Percentiles rank a stretch among this genome's conserved stretches.
phyloP scores from a whole-genome alignment of 2,888 invertebrate genomes.

The Drosophila nr. medialis region DNA sequence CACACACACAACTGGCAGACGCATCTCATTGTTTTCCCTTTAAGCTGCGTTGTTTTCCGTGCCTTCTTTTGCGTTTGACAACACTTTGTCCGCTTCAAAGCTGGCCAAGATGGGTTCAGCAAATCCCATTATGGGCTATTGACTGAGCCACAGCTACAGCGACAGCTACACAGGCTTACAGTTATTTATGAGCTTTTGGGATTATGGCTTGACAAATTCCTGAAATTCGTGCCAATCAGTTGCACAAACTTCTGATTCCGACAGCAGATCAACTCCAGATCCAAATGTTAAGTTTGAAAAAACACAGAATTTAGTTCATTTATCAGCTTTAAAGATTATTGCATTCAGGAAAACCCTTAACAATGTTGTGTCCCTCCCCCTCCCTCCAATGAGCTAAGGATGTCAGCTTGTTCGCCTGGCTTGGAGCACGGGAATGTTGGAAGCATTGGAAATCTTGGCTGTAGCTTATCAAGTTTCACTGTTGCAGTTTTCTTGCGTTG shows the following conservation, averaged over 20 bases:
- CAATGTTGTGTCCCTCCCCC: background rate
- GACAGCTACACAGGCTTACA: slow-evolving; percentile 18
- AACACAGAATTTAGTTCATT: background rate
- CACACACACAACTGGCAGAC: background rate
- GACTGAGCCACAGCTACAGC: slow-evolving; percentile 12
- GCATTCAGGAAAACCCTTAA: background rate
- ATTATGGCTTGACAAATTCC: background rate
- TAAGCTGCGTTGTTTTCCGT: slow-evolving; percentile 37
- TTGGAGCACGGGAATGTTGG: background rate
- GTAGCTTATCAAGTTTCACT: slow-evolving; percentile 46
- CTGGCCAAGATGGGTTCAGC: slow-evolving; percentile 39
- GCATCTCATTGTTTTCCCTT: slow-evolving; percentile 14
- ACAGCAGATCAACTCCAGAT: background rate
- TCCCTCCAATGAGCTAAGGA: background rate
- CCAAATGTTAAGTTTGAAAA: background rate
- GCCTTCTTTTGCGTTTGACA: slow-evolving; percentile 9
- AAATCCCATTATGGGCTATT: slow-evolving; percentile 47
- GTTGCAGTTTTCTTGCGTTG: slow-evolving; percentile 38
- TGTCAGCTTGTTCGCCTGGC: background rate
- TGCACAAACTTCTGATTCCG: background rate
- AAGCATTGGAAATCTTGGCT: slow-evolving; percentile 1
- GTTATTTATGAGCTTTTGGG: slow-evolving; percentile 6
- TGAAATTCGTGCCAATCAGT: background rate
- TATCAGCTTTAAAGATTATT: background rate
- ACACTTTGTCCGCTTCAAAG: slow-evolving; percentile 3